These are phyloP conservation scores for Dasypus novemcinctus DNA, from an alignment of 2,113 vertebrate species.

Conservation along the genomic window DNA sequence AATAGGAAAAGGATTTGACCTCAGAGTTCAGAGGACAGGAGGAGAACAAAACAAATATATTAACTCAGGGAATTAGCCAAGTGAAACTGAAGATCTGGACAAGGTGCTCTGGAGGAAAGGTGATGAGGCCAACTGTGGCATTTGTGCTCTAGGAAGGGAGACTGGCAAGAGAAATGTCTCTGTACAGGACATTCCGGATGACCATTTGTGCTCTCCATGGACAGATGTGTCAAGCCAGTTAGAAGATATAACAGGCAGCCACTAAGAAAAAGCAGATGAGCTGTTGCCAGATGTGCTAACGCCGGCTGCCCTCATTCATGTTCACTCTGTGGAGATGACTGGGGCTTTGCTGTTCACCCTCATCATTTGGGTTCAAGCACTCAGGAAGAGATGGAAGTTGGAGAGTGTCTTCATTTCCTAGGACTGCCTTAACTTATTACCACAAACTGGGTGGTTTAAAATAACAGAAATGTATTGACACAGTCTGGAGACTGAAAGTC, in stretches of 20 bases:
- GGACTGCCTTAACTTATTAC: too few relatives aligned
- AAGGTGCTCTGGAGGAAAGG: not conserved
- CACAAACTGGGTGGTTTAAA: too few relatives aligned
- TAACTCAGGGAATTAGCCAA: not conserved
- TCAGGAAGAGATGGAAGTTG: not conserved
- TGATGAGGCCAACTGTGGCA: too few relatives aligned
- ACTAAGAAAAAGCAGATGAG: not conserved
- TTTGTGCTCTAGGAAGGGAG: not conserved
- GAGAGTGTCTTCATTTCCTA: not conserved
- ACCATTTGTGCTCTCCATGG: too few relatives aligned
- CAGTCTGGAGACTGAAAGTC: too few relatives aligned
- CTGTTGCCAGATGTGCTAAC: not conserved
- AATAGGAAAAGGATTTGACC: slow-evolving; percentile 2
- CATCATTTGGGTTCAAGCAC: not conserved
- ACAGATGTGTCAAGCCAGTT: rapidly evolving
- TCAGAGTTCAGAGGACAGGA: not conserved
- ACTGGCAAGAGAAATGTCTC: rapidly evolving
- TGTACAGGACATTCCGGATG: rapidly evolving
- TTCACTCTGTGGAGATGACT: not conserved
- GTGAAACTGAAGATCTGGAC: not conserved
- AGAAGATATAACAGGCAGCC: not conserved
- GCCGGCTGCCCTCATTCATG: not conserved
- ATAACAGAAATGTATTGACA: too few relatives aligned
- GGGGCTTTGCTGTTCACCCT: not conserved
- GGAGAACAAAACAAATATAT: not conserved